Conservation (phyloP, 2,888 invertebrate species). For the Nomada fucata region DNA sequence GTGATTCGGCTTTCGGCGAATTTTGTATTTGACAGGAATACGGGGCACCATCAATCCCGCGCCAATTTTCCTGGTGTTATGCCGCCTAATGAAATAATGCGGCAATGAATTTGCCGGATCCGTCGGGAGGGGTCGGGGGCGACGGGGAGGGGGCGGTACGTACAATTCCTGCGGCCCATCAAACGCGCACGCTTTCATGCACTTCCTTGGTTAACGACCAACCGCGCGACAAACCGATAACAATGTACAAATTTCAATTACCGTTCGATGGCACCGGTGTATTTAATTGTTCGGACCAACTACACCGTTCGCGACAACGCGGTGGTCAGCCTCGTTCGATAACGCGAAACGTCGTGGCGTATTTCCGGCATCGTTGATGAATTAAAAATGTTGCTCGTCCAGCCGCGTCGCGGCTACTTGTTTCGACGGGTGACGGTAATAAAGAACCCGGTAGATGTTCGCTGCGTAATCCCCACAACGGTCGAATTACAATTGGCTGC, state of each 20-base stretch:
- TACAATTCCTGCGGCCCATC: conserved; percentile 49
- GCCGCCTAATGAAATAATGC: conserved; percentile 47
- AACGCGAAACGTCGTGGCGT: not conserved
- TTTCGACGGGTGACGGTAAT: no score
- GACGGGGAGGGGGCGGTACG: not conserved
- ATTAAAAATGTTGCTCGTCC: no score
- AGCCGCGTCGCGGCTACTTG: no score
- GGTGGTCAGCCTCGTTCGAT: not conserved
- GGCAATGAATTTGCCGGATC: conserved; percentile 40
- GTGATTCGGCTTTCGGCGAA: conserved; percentile 6
- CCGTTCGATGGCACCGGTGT: conserved; percentile 27
- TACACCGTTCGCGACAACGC: conserved; percentile 3
- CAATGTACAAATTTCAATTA: conserved; percentile 63
- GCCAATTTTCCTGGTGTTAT: conserved; percentile 28
- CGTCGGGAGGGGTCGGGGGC: not conserved
- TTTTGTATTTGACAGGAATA: conserved; percentile 39
- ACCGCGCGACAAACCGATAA: conserved; percentile 60
- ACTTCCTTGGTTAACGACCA: conserved; percentile 45
- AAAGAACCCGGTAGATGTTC: not conserved
- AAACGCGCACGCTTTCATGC: conserved; percentile 32
- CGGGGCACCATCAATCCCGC: conserved; percentile 41
- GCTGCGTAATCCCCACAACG: not conserved
- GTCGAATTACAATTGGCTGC: conserved; percentile 7
- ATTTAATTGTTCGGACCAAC: conserved; percentile 29
- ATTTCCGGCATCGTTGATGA: conserved; percentile 1